Base-by-base conservation (phyloP, 2,888 invertebrate genomes). In the Troglohyphantes excavatus region DNA sequence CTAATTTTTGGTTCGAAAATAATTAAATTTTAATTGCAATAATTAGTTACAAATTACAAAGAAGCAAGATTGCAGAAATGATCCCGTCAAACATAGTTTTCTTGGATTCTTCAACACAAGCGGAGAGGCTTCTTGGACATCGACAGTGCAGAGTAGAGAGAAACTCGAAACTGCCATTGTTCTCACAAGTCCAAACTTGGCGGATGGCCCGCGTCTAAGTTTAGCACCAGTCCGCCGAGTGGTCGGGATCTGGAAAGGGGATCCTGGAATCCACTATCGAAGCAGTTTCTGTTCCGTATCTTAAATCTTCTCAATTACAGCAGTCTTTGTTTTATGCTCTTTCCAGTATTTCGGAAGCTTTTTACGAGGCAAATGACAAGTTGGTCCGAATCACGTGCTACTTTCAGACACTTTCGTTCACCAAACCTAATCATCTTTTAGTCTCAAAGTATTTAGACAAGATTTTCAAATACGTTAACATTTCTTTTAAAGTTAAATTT, bases 11-110 rank as follows among this genome's bases (percentile, higher is more conserved):
- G n/a, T 82, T 75, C 82, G 76, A 67, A 29, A 83, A 89, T 82
- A 82, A 61, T 82, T 53, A 76, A 76, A 76, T 89, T 88, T 89
- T 89, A 89, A 89, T 89, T 75, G 88, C 88, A 89, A 61, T 65
- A 53, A 23, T 75, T 84, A 23, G 29, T 63, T 84, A 65, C 65
- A 82, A 19, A 76, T 23, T 68, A 73, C 72, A 65, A 3, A 53
- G 73, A 23, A 83, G 73, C 83, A 83, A 33, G n/a, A 23, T 21
- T 11, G 70, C 29, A 61, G 43, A 53, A 21, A 43, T 59, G 61
- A 73, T 53, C 65, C 73, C 70, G 53, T 59, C 19, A 82, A 39
- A 61, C 33, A 19, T 13, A 9, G n/a, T 26, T n/a, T 39, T 17
- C 70, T n/a, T 43, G 27, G 19, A 19, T 81, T 61, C 61, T 72